A percentile compares a stretch with the other conserved stretches of the same genome.
These are phyloP conservation scores for Colletes gigas DNA, from an alignment of 1,140 invertebrate genomes.

Conservation along the genomic window DNA sequence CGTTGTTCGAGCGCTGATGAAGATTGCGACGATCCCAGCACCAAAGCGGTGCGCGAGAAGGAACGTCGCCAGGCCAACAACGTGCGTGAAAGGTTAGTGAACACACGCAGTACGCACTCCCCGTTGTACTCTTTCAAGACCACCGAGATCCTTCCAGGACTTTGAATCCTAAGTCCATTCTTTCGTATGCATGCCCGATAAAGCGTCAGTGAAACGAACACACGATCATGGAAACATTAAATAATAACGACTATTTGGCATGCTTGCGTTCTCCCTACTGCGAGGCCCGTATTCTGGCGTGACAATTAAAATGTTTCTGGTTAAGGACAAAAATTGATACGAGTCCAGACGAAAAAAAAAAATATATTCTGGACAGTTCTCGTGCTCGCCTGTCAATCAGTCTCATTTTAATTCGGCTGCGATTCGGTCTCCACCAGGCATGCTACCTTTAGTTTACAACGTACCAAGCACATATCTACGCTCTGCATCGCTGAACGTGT, in stretches of 20 bases:
- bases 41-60: constrained; percentile 96
- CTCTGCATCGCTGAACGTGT: constrained; percentile 42
- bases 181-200: constrained; percentile 47
- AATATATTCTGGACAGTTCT: constrained; percentile 42
- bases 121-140: constrained; percentile 63
- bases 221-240: background rate
- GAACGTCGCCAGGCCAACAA: constrained; percentile 99
- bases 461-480: constrained; percentile 27
- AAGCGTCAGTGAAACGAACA: background rate
- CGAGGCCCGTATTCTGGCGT: constrained; percentile 71
- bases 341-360: constrained; percentile 39
- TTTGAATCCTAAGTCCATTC: background rate
- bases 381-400: constrained; percentile 68
- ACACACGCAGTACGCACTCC: constrained; percentile 78
- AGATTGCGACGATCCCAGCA: constrained; percentile 90
- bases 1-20: constrained; percentile 89
- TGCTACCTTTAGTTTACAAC: constrained; percentile 36
- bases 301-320: constrained; percentile 73
- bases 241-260: constrained; percentile 17
- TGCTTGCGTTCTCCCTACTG: constrained; percentile 43
- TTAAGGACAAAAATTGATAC: constrained; percentile 65
- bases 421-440: constrained; percentile 62
- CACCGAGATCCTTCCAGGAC: constrained; percentile 2
- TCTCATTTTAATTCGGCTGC: constrained; percentile 71
- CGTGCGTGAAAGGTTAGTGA: constrained; percentile 96